Evolutionary conservation across 2,797 vertebrate species (phyloP).

Genomic region (Hippoglossus hippoglossus): DNA sequence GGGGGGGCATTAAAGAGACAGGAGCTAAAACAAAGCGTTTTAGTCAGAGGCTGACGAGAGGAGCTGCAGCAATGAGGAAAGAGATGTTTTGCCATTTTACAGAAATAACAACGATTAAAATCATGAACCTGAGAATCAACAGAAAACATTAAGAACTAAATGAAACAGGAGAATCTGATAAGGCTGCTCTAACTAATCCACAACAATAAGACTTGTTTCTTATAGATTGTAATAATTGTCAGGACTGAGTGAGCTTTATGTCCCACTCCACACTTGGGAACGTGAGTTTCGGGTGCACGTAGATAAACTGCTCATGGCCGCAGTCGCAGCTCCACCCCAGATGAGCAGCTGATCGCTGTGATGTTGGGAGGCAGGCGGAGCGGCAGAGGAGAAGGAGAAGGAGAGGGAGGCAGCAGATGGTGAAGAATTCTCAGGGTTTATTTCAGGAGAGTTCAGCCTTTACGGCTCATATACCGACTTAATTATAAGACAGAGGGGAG

Average conservation of each 20-base stretch:
- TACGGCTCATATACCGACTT: constrained; percentile 82
- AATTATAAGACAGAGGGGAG: constrained; percentile 79
- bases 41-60: no score
- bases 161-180: background rate
- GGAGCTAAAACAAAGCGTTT: no score
- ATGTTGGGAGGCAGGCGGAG: constrained; percentile 27
- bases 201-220: background rate
- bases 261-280: background rate
- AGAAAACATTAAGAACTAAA: no score
- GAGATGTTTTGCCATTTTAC: no score
- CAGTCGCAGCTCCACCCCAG: constrained; percentile 26
- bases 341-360: constrained; percentile 23
- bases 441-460: constrained; percentile 77
- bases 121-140: no score
- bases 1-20: no score
- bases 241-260: background rate
- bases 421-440: constrained; percentile 72
- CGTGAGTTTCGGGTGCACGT: constrained; percentile 1
- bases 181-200: background rate
- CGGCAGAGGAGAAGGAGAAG: constrained; percentile 20
- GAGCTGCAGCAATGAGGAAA: no score
- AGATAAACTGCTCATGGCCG: constrained; percentile 10
- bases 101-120: no score
- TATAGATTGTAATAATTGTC: background rate
- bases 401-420: constrained; percentile 69